Conservation (phyloP, 92 coral and sea anemone genomes). For the Parazoanthus darwini region DNA sequence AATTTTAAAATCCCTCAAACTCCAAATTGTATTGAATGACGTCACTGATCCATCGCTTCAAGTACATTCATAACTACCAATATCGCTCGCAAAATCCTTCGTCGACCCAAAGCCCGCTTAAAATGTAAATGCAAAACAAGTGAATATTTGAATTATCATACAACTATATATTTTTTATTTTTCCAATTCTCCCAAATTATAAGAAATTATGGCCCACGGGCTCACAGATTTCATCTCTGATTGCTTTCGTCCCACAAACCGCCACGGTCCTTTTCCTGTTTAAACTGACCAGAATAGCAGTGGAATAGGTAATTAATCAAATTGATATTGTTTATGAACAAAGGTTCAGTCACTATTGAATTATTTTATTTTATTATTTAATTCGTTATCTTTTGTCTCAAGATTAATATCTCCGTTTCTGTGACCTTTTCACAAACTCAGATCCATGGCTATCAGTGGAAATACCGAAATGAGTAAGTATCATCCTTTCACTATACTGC, state of each 20-base stretch:
- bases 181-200: not conserved
- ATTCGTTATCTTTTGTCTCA: not conserved
- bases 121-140: not conserved
- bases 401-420: not conserved
- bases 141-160: not conserved
- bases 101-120: not conserved
- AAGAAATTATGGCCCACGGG: no score
- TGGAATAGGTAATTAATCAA: not conserved
- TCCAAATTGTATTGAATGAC: no score
- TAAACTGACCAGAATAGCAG: not conserved
- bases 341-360: not conserved
- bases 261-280: not conserved
- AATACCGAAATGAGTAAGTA: not conserved
- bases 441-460: not conserved
- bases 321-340: not conserved
- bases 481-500: not conserved
- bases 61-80: constrained; percentile 5
- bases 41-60: no score
- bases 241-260: not conserved
- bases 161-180: no score
- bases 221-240: not conserved
- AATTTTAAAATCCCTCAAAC: no score
- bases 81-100: not conserved
- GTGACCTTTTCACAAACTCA: not conserved
- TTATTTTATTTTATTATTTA: not conserved